Evolutionary conservation across 2,113 vertebrate species (phyloP), one percentile per base, ranked within the genome.

Genomic region (Saguinus midas): DNA sequence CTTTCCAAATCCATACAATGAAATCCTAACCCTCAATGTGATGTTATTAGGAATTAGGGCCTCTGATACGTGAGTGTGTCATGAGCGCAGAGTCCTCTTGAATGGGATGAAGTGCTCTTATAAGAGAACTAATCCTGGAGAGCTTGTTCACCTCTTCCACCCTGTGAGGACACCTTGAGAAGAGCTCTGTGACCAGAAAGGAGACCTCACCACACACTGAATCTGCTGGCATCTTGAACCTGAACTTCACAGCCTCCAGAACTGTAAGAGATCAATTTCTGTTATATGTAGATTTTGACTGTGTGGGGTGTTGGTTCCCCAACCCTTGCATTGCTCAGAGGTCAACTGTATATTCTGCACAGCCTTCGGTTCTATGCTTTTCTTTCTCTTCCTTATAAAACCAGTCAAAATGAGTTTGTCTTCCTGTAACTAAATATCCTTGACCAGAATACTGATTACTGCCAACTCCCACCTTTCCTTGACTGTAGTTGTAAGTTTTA

Each of bases 291-390:
- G 40, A 45, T 45, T 76, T 45, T 76, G 73, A 29, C 73, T 17
- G 3, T 25, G 25, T 16, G 13, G 13, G 25, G 13, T 4, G 0
- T 16, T 45, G 25, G 25, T 16, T 7, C 11, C 12, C 13, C 73
- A 76, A 76, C 9, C 25, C 13, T 25, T 7, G 23, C 23, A 45
- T 45, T 17, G 73, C 43, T 76, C 6, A 76, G 27, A 25, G 13
- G 23, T 76, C 73, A 76, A 27, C 7, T 48, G 1, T n/a, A 17
- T 48, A 75, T 90, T 87, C 85, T 13, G 0, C 76, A 64, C 61
- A 64, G 27, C 48, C 72, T 75, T 45, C 16, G 7, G 8, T 50
- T 87, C 21, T n/a, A 8, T n/a, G 9, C 29, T 84, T 64, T 61
- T 1, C 1, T 27, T 32, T 76, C 57, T 35, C 57, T 66, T 32